Evolutionary conservation across 2,888 invertebrate species (phyloP), one percentile per base, ranked within the genome.

Genomic region (Nebria salina): DNA sequence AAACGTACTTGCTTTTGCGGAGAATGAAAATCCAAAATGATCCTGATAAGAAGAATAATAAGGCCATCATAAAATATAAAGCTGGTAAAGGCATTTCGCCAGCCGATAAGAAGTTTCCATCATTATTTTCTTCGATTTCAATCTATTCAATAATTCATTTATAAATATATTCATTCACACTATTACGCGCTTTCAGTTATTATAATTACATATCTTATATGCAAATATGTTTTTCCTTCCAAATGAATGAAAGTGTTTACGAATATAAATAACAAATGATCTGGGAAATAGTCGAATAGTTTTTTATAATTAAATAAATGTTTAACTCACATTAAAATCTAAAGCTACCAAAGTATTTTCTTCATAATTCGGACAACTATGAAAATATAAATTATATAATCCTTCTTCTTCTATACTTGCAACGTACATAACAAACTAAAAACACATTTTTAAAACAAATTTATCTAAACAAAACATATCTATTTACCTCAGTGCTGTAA

Each of bases 41-140:
- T 0, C 96, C 97, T n/a, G 97, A 94, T 70, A 96, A 87, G 84
- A 97, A 94, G 90, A 98, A 99, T 43, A 98, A 89, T 2, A 97
- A 89, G 0, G 97, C 94, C 94, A 98, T 96, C 92, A 95, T 94
- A 85, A 96, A 96, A 89, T 97, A 99, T 1, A 99, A 89, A 0
- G 95, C 93, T 0, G 99, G 99, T 54, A 98, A 90, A 0, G 98
- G 98, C 93, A 98, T 97, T 89, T 98, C 97, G 0, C 98, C 98
- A 0, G 98, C 98, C 1, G 98, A 98, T 64, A 99, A 89, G 86
- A 93, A 98, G 88, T 96, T 98, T 64, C 93, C 93, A 76, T 92
- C 91, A 86, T 97, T 97, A 85, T 94, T 95, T 88, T 98, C 97
- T 84, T 94, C 94, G 83, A 99, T 95, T 87, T 95, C 93, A 83